A percentile compares a stretch with the other conserved stretches of the same genome.
These are phyloP conservation scores for Lates japonicus DNA, from an alignment of 2,797 vertebrate species.

Conservation along the genomic window DNA sequence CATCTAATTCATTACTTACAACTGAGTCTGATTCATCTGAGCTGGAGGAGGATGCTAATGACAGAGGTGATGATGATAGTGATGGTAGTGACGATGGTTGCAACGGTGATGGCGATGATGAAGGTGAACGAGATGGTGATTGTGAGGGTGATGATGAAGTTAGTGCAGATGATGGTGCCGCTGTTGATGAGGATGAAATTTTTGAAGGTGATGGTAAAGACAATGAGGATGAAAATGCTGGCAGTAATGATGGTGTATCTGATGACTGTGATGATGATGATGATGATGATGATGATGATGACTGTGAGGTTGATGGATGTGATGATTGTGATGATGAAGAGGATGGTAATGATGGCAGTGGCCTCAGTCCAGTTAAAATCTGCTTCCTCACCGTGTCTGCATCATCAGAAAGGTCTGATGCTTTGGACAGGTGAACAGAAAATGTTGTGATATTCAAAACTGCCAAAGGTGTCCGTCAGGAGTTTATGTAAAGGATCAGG, in stretches of 20 bases:
- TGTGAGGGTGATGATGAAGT: not conserved
- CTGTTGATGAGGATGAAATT: not conserved
- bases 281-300: not conserved
- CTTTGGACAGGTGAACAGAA: conserved; percentile 66
- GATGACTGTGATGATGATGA: not conserved
- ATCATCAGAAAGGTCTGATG: conserved; percentile 29
- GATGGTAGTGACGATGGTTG: not conserved
- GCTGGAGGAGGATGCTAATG: conserved; percentile 25
- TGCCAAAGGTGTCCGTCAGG: conserved; percentile 57
- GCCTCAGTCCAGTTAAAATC: conserved; percentile 52
- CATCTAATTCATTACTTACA: conserved; percentile 13
- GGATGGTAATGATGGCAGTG: conserved; percentile 12
- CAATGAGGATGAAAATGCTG: not conserved
- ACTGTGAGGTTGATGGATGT: not conserved
- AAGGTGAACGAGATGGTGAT: not conserved
- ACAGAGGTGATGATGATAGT: not conserved
- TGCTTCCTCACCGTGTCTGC: conserved; percentile 33
- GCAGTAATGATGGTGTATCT: not conserved
- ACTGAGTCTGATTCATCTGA: conserved; percentile 33
- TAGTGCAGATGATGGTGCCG: not conserved
- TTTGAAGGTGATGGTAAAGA: not conserved
- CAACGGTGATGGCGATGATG: not conserved
- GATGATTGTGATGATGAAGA: conserved; percentile 13
- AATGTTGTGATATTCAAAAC: conserved; percentile 69
- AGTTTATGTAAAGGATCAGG: conserved; percentile 65